Conservation (phyloP, 1,140 invertebrate species). For the Cyclina sinensis region DNA sequence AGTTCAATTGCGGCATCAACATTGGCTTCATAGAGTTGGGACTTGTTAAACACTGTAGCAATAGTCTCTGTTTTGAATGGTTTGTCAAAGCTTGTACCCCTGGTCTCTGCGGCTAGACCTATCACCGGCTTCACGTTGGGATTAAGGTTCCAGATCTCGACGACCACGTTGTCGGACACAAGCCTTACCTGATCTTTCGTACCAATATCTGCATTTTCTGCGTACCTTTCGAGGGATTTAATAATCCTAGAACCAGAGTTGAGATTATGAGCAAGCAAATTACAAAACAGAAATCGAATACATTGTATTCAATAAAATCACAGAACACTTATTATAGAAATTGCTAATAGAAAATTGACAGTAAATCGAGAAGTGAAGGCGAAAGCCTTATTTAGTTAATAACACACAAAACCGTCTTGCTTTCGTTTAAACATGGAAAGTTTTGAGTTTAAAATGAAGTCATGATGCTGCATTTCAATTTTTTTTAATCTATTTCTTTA, state of each 20-base stretch:
- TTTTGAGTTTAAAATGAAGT: too few relatives aligned
- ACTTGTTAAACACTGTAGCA: conserved; percentile 70
- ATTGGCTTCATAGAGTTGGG: conserved; percentile 68
- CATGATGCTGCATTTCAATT: too few relatives aligned
- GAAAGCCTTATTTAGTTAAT: too few relatives aligned
- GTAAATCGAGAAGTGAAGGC: too few relatives aligned
- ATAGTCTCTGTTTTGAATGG: conserved; percentile 71
- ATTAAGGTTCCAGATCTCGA: conserved; percentile 80
- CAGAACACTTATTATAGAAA: too few relatives aligned
- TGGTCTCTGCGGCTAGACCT: conserved; percentile 73
- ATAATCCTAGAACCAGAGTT: conserved; percentile 74
- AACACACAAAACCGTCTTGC: too few relatives aligned
- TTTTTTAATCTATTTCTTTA: too few relatives aligned
- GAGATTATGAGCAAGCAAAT: too few relatives aligned
- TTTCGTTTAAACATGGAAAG: too few relatives aligned
- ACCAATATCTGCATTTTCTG: conserved; percentile 74
- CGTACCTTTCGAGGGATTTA: conserved; percentile 77
- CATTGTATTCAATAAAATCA: too few relatives aligned
- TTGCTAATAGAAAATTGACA: too few relatives aligned
- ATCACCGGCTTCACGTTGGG: conserved; percentile 71
- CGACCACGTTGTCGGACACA: conserved; percentile 80
- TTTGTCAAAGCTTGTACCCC: not conserved
- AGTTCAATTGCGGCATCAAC: conserved; percentile 81
- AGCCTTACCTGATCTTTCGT: conserved; percentile 71
- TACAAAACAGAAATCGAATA: too few relatives aligned